Base-by-base conservation (phyloP, 1,140 invertebrate species). In the Micrasema longulum region DNA sequence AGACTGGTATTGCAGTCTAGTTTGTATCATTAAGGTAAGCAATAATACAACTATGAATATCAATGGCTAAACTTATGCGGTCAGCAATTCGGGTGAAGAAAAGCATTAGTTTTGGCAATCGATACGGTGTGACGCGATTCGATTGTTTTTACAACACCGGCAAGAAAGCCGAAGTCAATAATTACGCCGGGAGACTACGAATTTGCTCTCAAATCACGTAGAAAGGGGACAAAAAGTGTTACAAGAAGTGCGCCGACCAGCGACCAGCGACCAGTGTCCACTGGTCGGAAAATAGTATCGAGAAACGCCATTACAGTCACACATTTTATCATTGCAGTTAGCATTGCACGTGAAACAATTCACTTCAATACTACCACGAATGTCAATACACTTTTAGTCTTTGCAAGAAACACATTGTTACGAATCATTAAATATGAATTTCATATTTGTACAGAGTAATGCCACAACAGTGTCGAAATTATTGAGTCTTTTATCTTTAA, bases 101-200 rank as follows among this genome's bases (percentile, higher is more conserved):
- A 66, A 41, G 35, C 18, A 26, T 52, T 14, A 35, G 18, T 52
- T 62, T 66, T 26, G 45, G 35, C 22, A 66, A 66, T 52, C 22
- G 31, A 52, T 35, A 9, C 26, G 23, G 16, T 36, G 69, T 26
- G 45, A 53, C 45, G 53, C n/a, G 38, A 57, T 43, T 26, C 31
- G 23, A 63, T 74, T 68, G 64, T 74, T 73, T 74, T 74, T 74
- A 43, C 67, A 57, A 36, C 62, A 35, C 45, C 31, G 26, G n/a
- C 62, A 43, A 70, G 67, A 74, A 74, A 69, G 38, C 26, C 26
- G 18, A 20, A 60, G 48, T 38, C 36, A 66, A 36, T 47, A 73
- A 73, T 73, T 69, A 72, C 71, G 43, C 41, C 55, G 47, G 35
- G 16, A 18, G 16, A 41, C 35, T 14, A 55, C 23, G 14, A 53